phyloP scores from a whole-genome alignment of 2,888 invertebrate genomes.

The Schizotus pectinicornis region DNA sequence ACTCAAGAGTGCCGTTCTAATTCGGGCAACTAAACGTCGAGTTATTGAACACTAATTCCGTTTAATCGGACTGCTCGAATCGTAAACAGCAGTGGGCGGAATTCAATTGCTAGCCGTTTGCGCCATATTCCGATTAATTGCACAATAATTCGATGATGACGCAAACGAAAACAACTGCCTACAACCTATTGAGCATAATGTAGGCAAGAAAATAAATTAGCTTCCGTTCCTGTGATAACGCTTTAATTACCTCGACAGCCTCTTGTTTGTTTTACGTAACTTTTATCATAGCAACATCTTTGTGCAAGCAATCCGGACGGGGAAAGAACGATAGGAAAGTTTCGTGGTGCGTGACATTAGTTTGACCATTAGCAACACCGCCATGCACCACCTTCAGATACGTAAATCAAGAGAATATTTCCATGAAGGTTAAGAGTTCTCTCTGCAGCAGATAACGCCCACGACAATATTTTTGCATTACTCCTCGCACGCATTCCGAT shows the following conservation, averaged over 20 bases:
- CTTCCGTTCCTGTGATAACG: conserved; percentile 31
- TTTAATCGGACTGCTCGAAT: conserved; percentile 19
- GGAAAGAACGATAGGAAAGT: no score
- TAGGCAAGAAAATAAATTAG: conserved; percentile 33
- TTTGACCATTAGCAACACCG: no score
- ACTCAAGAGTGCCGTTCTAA: conserved; percentile 36
- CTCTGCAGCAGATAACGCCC: no score
- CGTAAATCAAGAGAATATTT: no score
- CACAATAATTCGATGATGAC: conserved; percentile 25
- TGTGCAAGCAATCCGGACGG: no score
- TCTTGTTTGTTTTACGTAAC: conserved; percentile 22
- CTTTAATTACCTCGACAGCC: conserved; percentile 33
- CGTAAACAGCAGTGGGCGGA: conserved; percentile 18
- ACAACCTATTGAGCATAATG: conserved; percentile 23
- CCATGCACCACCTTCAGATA: no score
- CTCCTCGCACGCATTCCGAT: no score
- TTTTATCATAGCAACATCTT: no score
- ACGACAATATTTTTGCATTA: no score
- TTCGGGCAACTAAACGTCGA: neutral
- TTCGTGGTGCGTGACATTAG: no score
- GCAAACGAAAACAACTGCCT: conserved; percentile 20
- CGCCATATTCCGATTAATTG: conserved; percentile 27
- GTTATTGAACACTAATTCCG: conserved; percentile 14
- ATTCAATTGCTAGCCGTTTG: conserved; percentile 20
- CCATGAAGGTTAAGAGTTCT: no score